Percentiles rank a stretch among this genome's conserved stretches.
Conservation (phyloP, 92 coral and sea anemone species). For the Palythoa caribaeorum region DNA sequence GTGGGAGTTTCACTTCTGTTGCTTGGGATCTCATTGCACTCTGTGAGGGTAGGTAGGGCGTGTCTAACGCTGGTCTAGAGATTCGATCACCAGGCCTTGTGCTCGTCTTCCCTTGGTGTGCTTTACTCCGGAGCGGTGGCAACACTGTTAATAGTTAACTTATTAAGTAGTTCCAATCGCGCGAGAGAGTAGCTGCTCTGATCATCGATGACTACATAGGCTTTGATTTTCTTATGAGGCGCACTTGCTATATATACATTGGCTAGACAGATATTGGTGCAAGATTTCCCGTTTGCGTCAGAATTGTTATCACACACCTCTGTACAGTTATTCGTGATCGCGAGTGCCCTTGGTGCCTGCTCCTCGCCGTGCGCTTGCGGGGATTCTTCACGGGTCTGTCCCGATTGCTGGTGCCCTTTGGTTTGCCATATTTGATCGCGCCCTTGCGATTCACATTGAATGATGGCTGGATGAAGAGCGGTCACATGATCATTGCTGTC, state of each 20-base stretch:
- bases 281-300: neutral
- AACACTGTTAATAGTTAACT: constrained; percentile 36
- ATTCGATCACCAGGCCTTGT: constrained; percentile 59
- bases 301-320: constrained; percentile 52
- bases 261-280: constrained; percentile 63
- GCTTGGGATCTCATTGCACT: constrained; percentile 46
- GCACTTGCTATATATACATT: constrained; percentile 41
- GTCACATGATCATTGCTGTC: constrained; percentile 52
- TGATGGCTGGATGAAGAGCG: constrained; percentile 41
- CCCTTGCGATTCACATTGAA: constrained; percentile 25
- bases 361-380: constrained; percentile 52
- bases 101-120: constrained; percentile 60
- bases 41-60: constrained; percentile 14
- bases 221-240: constrained; percentile 49
- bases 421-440: neutral
- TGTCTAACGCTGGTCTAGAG: constrained; percentile 10
- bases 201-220: constrained; percentile 47
- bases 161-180: constrained; percentile 47
- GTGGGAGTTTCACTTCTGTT: constrained; percentile 37
- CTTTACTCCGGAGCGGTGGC: constrained; percentile 37
- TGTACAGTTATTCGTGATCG: constrained; percentile 52
- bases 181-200: constrained; percentile 65
- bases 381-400: neutral
- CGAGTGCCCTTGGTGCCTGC: constrained; percentile 9
- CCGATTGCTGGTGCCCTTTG: constrained; percentile 16